Conservation (phyloP, 2,888 invertebrate species). For the Mechanitis mazaeus region DNA sequence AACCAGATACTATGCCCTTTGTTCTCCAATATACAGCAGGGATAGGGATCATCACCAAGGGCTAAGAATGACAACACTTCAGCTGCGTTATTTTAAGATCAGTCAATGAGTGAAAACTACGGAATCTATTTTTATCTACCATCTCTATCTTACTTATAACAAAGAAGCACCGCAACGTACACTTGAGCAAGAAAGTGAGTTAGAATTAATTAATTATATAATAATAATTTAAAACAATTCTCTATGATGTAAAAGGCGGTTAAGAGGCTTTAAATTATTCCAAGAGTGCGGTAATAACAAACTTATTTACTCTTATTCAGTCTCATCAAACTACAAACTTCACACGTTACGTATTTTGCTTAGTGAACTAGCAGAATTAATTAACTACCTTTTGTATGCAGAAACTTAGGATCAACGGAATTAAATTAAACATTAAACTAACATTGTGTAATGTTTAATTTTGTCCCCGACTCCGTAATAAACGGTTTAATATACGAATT, state of each 20-base stretch:
- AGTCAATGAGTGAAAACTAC: too few relatives aligned
- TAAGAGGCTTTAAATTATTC: constrained; percentile 4
- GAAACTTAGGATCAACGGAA: constrained; percentile 21
- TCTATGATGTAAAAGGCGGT: neutral
- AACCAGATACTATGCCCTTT: too few relatives aligned
- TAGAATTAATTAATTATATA: too few relatives aligned
- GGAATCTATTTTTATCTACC: too few relatives aligned
- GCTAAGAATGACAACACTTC: too few relatives aligned
- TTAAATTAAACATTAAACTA: constrained; percentile 39
- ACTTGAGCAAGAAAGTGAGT: too few relatives aligned
- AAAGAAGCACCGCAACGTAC: too few relatives aligned
- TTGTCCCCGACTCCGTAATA: constrained; percentile 18
- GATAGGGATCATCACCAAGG: too few relatives aligned
- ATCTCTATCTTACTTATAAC: too few relatives aligned
- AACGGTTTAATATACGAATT: constrained; percentile 16
- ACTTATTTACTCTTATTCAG: neutral
- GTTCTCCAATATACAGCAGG: too few relatives aligned
- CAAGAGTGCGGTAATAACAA: neutral
- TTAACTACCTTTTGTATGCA: constrained; percentile 30
- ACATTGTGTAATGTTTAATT: constrained; percentile 23
- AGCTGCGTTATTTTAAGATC: too few relatives aligned
- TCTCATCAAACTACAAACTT: constrained; percentile 9
- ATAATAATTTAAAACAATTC: neutral
- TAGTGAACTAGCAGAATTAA: constrained; percentile 29
- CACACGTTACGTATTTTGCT: constrained; percentile 19